A percentile compares a stretch with the other conserved stretches of the same genome.
phyloP scores from a whole-genome alignment of 2,888 invertebrate species.

The Acrocyrtus sp. region DNA sequence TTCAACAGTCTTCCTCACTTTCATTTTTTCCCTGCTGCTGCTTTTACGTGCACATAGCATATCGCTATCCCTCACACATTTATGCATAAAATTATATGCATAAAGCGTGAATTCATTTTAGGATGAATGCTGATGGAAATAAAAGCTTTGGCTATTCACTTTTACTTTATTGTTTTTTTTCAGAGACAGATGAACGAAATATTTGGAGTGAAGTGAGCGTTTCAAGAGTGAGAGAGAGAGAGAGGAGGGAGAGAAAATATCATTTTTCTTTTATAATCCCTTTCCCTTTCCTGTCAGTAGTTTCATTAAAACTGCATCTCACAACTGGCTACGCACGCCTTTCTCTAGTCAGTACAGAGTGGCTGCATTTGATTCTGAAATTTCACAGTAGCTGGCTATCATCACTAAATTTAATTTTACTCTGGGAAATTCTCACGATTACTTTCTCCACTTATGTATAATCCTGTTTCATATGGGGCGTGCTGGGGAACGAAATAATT shows the following conservation, averaged over 20 bases:
- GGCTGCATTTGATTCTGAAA: not conserved
- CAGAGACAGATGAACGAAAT: conserved; percentile 7
- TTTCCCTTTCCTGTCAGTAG: conserved; percentile 6
- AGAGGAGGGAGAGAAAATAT: conserved; percentile 2
- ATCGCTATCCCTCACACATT: not conserved
- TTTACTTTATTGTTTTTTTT: conserved; percentile 41
- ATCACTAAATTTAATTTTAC: conserved; percentile 18
- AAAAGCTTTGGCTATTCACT: not conserved
- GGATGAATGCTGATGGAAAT: not conserved
- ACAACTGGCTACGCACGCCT: too few species aligned
- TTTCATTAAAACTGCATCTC: not conserved
- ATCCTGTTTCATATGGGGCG: not conserved
- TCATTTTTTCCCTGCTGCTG: not conserved
- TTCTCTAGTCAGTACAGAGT: not conserved
- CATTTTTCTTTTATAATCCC: conserved; percentile 33
- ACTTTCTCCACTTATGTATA: not conserved
- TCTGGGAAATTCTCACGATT: not conserved
- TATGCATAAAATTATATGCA: conserved; percentile 32
- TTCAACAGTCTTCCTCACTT: not conserved
- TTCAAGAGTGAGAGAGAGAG: not conserved
- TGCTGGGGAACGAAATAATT: not conserved
- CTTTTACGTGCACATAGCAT: too few species aligned
- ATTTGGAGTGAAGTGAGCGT: conserved; percentile 6
- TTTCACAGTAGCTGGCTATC: conserved; percentile 7
- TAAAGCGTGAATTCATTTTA: not conserved